These are phyloP conservation scores for Dendroctonus ponderosae DNA, from an alignment of 1,140 invertebrate species.

Conservation along the genomic window DNA sequence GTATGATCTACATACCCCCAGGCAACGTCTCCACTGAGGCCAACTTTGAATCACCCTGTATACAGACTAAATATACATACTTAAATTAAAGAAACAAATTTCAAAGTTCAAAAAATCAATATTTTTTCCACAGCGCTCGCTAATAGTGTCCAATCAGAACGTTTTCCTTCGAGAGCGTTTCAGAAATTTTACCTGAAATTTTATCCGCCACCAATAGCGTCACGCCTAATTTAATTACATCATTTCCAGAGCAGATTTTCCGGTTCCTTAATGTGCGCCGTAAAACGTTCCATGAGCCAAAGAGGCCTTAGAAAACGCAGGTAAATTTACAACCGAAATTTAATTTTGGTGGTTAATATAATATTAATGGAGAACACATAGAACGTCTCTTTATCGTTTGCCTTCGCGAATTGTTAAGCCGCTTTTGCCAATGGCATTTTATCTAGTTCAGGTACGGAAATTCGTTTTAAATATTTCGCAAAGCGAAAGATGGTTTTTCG, in stretches of 20 bases:
- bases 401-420: not conserved
- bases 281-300: constrained; percentile 17
- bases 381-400: not conserved
- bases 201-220: constrained; percentile 8
- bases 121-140: not conserved
- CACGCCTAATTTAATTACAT: constrained; percentile 18
- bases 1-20: too few species aligned
- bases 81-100: not conserved
- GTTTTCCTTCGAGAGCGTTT: not conserved
- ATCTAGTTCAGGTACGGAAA: too few species aligned
- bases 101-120: not conserved
- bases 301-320: constrained; percentile 18
- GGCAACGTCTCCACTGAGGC: not conserved
- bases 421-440: too few species aligned
- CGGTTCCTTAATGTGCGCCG: constrained; percentile 14
- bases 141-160: not conserved
- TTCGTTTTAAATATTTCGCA: too few species aligned
- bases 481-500: too few species aligned
- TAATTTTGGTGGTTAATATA: constrained; percentile 20
- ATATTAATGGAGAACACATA: constrained; percentile 14
- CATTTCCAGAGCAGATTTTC: constrained; percentile 12
- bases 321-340: constrained; percentile 18
- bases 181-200: constrained; percentile 8
- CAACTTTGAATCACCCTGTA: not conserved
- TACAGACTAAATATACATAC: not conserved